Conservation (phyloP, 2,113 vertebrate genomes). For the Fregata magnificens region DNA sequence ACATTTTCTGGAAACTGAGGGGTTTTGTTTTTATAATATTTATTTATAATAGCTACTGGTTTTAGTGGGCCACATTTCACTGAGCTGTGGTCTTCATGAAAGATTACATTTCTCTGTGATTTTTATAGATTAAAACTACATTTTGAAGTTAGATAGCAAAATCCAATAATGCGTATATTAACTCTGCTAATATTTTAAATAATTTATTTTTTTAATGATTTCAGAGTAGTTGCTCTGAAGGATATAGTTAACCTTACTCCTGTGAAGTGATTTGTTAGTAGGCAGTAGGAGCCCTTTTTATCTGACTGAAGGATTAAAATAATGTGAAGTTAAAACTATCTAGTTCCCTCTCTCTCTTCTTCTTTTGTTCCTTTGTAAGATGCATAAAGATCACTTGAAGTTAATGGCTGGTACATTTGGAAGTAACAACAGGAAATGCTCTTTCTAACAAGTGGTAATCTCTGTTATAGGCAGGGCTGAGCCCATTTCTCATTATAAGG, state of each 20-base stretch:
- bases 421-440: constrained; percentile 17
- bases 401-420: constrained; percentile 9
- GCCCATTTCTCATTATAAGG: background rate
- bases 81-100: background rate
- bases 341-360: background rate
- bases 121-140: background rate
- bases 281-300: background rate
- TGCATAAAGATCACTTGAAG: constrained; percentile 2
- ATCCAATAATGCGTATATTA: background rate
- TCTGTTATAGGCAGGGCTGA: background rate
- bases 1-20: background rate
- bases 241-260: background rate
- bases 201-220: background rate
- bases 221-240: background rate
- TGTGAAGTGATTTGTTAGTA: background rate
- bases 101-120: background rate
- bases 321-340: background rate
- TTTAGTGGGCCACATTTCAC: background rate
- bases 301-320: background rate
- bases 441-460: background rate
- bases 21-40: no score
- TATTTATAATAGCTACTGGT: background rate
- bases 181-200: background rate
- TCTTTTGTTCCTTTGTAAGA: background rate
- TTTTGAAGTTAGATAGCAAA: background rate